phyloP scores from a whole-genome alignment of 2,797 vertebrate species.

The Bradypus variegatus region DNA sequence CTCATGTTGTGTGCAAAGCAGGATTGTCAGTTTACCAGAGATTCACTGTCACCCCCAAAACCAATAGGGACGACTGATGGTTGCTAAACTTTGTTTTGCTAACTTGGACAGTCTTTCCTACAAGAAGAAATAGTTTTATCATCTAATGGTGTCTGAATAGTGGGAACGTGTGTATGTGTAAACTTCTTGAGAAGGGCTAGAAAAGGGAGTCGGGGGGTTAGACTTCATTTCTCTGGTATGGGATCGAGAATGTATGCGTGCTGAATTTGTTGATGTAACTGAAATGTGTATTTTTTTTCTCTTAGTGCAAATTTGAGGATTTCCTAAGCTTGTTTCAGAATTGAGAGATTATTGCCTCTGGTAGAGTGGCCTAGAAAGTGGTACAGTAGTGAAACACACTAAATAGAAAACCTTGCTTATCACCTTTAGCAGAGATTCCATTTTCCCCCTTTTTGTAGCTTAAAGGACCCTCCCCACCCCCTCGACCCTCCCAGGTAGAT shows the following conservation, averaged over 20 bases:
- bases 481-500: background rate
- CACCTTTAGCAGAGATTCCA: background rate
- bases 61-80: no score
- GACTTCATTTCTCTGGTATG: slow-evolving; percentile 15
- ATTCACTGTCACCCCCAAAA: background rate
- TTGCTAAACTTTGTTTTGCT: background rate
- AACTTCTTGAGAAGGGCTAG: background rate
- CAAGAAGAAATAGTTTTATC: background rate
- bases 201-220: slow-evolving; percentile 34
- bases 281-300: background rate
- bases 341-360: slow-evolving; percentile 33
- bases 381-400: slow-evolving; percentile 22
- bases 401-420: slow-evolving; percentile 1
- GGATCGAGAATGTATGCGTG: slow-evolving; percentile 21
- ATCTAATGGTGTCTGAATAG: background rate
- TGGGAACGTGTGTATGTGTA: background rate
- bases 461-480: background rate
- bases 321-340: slow-evolving; percentile 52
- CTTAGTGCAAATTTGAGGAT: slow-evolving; percentile 45
- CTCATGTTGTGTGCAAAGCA: background rate
- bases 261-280: slow-evolving; percentile 51
- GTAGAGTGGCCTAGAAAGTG: background rate
- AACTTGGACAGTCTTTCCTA: background rate
- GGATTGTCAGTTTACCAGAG: background rate
- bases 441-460: background rate